These are phyloP conservation scores for Nibea coibor DNA, from an alignment of 2,113 vertebrate genomes.

Conservation along the genomic window DNA sequence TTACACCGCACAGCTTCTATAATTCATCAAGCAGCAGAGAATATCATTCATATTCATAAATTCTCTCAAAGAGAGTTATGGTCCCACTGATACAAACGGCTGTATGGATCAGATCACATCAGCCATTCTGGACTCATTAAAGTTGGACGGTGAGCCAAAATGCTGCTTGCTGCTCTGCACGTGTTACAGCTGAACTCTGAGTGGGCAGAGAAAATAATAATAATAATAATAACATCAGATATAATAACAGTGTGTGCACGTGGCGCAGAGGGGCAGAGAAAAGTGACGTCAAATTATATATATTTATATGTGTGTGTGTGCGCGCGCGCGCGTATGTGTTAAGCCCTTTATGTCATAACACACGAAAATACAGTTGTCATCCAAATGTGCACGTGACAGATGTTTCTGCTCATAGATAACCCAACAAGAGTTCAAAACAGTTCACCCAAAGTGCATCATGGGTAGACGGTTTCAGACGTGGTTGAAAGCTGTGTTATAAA, in stretches of 20 bases:
- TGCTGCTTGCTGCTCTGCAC: conserved; percentile 59
- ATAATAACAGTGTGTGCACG: neutral
- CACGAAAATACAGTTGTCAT: neutral
- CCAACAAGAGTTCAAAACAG: no score
- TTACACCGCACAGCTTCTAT: conserved; percentile 57
- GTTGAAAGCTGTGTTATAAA: neutral
- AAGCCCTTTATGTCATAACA: neutral
- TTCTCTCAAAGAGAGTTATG: conserved; percentile 65
- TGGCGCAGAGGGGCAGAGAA: neutral
- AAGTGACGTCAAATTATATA: no score
- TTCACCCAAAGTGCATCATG: no score
- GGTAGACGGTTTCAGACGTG: neutral
- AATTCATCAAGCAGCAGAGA: conserved; percentile 63
- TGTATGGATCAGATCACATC: conserved; percentile 62
- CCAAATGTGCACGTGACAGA: neutral
- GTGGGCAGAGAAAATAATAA: conserved; percentile 1
- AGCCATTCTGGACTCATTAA: conserved; percentile 75
- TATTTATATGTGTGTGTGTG: no score
- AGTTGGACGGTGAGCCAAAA: conserved; percentile 44
- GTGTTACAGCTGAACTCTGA: conserved; percentile 51
- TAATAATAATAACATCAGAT: conserved; percentile 16
- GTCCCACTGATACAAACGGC: conserved; percentile 55
- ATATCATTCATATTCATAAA: conserved; percentile 73
- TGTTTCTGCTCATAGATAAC: neutral
- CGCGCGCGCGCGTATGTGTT: no score